A percentile compares a stretch with the other conserved stretches of the same genome.
Evolutionary conservation across 2,797 vertebrate species (phyloP).

Genomic region (Etheostoma nigrum): DNA sequence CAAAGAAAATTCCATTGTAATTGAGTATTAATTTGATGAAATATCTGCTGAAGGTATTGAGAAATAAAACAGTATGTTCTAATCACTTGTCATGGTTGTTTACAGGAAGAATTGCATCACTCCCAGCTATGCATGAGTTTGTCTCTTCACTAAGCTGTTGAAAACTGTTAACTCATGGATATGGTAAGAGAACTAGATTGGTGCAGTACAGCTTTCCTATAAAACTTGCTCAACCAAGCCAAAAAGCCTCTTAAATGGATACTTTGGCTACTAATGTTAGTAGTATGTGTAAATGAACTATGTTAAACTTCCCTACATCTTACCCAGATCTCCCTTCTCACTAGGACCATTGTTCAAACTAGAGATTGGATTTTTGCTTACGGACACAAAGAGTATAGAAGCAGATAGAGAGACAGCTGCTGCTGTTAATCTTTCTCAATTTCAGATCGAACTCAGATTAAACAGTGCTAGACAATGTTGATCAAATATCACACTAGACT

Average conservation of each 20-base stretch:
- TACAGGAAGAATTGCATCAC: conserved; percentile 6
- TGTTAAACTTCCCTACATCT: too few relatives aligned
- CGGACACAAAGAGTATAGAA: too few relatives aligned
- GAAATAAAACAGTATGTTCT: neutral
- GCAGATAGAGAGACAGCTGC: too few relatives aligned
- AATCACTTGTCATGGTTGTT: conserved; percentile 10
- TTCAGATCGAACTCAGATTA: too few relatives aligned
- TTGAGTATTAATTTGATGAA: neutral
- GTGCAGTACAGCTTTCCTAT: neutral
- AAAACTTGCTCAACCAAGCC: neutral
- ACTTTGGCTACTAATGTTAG: too few relatives aligned
- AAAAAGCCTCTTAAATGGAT: neutral
- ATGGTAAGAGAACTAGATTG: neutral
- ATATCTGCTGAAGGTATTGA: neutral
- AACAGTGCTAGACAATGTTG: too few relatives aligned
- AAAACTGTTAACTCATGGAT: neutral
- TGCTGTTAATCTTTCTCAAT: too few relatives aligned
- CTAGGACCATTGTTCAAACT: too few relatives aligned
- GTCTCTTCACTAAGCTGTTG: conserved; percentile 3
- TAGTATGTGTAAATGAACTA: too few relatives aligned
- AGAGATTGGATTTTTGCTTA: too few relatives aligned
- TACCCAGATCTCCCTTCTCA: too few relatives aligned
- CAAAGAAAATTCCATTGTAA: neutral
- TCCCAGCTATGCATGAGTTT: neutral
- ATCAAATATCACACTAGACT: too few relatives aligned